Evolutionary conservation across 2,113 vertebrate species (phyloP), one percentile per base, ranked within the genome.

Genomic region (Megalops atlanticus): DNA sequence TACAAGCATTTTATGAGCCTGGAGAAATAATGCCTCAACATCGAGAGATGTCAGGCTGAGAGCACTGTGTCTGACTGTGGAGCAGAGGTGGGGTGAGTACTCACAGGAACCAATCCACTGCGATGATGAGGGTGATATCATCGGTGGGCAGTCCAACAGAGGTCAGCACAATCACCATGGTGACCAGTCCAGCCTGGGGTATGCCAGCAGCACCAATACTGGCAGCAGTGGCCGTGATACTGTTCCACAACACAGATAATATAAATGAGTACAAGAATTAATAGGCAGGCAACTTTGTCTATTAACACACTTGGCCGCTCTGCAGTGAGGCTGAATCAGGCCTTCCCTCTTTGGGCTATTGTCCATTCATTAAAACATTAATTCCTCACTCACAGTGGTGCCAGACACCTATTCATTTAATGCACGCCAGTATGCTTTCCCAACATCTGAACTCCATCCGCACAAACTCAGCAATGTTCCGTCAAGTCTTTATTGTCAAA

Each of bases 61-160:
- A 45, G 12, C 12, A 45, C 24, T 40, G 14, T 52, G 18, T 35
- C 21, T 40, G 1, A 5, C n/a, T 39, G n/a, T 21, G 12, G 7
- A 4, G 43, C 43, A 15, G 4, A 78, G 73, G 24, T 36, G 40
- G 82, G 15, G 0, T 4, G n/a, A n/a, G 80, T 74, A 98, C 98
- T 97, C 91, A 99, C 98, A 99, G 91, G 87, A 99, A 97, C 98
- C 98, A 99, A 89, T 99, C 98, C 78, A 98, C 97, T 0, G 97
- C 98, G 69, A 99, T 97, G 90, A 99, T 98, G 79, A 99, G 95
- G 0, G 94, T 93, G 92, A 99, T 97, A 89, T 99, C 98, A 82
- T 99, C 97, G 1, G 98, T 99, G 77, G 98, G 98, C 85, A 99
- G 92, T 58, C 98, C 98, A 49, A 99, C 98, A 14, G 98, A 99